phyloP scores from a whole-genome alignment of 2,888 invertebrate species.

The Hirtodrosophila cameraria region DNA sequence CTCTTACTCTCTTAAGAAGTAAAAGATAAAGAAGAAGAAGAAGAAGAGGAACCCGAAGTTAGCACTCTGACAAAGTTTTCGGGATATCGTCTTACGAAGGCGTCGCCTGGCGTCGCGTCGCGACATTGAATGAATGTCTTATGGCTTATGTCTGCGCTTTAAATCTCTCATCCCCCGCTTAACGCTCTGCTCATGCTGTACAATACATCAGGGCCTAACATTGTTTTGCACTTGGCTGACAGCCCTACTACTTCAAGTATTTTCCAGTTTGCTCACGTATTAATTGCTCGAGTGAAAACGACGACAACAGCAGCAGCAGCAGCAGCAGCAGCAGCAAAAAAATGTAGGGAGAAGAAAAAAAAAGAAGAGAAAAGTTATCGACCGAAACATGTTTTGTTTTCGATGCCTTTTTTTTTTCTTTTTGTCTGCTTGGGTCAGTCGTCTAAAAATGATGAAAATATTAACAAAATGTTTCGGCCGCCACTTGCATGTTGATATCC shows the following conservation, averaged over 20 bases:
- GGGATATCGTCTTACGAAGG: conserved; percentile 53
- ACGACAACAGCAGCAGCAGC: conserved; percentile 43
- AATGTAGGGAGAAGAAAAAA: conserved; percentile 24
- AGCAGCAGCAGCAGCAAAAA: conserved; percentile 24
- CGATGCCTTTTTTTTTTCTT: conserved; percentile 46
- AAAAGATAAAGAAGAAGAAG: conserved; percentile 4
- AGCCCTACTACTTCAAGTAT: conserved; percentile 47
- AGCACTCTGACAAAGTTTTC: conserved; percentile 22
- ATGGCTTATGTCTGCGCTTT: conserved; percentile 45
- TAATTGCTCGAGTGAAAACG: conserved; percentile 77
- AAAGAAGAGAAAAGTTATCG: conserved; percentile 55
- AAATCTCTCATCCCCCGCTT: conserved; percentile 28
- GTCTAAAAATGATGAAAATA: conserved; percentile 45
- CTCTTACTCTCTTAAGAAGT: conserved; percentile 43
- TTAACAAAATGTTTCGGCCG: conserved; percentile 40
- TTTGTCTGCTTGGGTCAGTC: conserved; percentile 18
- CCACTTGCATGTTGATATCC: conserved; percentile 42
- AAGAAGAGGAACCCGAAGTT: conserved; percentile 15
- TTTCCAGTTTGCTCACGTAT: conserved; percentile 79
- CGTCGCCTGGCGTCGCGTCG: conserved; percentile 33
- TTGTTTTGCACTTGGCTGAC: conserved; percentile 73
- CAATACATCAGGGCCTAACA: conserved; percentile 68
- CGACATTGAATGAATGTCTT: conserved; percentile 66
- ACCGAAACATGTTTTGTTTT: conserved; percentile 73
- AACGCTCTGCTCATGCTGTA: conserved; percentile 17